Evolutionary conservation across 2,797 vertebrate species (phyloP).

Genomic region (Luscinia luscinia): DNA sequence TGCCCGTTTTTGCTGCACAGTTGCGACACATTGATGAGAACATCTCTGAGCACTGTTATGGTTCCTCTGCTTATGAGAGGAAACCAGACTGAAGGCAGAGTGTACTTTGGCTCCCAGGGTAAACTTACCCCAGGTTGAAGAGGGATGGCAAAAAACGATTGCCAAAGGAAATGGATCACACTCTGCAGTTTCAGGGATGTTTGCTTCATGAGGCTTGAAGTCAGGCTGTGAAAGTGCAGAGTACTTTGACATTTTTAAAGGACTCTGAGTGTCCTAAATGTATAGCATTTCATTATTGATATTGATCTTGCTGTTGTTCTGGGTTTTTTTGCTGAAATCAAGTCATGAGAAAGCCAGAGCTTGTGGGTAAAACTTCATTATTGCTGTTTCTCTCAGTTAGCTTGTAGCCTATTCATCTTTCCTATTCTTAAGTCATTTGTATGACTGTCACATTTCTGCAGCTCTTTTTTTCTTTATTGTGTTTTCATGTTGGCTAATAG

Average conservation of each 20-base stretch:
- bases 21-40: not conserved
- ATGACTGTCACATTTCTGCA: not conserved
- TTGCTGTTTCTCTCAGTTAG: not conserved
- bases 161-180: not conserved
- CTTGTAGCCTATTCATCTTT: not conserved
- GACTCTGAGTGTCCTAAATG: not conserved
- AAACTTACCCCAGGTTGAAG: rapidly evolving
- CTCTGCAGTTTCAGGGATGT: not conserved
- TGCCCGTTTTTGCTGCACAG: not conserved
- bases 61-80: not conserved
- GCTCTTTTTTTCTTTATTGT: not conserved
- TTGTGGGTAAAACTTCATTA: not conserved
- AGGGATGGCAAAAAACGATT: rapidly evolving
- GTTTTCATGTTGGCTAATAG: not conserved
- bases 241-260: not conserved
- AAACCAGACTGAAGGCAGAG: not conserved
- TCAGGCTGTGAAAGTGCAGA: not conserved
- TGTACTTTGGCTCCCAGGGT: not conserved
- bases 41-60: rapidly evolving
- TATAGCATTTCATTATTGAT: not conserved
- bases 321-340: not conserved
- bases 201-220: not conserved
- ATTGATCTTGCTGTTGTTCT: not conserved
- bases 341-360: not conserved
- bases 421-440: not conserved